These are phyloP conservation scores for Phrynosoma platyrhinos DNA, from an alignment of 2,113 vertebrate genomes.

Conservation along the genomic window DNA sequence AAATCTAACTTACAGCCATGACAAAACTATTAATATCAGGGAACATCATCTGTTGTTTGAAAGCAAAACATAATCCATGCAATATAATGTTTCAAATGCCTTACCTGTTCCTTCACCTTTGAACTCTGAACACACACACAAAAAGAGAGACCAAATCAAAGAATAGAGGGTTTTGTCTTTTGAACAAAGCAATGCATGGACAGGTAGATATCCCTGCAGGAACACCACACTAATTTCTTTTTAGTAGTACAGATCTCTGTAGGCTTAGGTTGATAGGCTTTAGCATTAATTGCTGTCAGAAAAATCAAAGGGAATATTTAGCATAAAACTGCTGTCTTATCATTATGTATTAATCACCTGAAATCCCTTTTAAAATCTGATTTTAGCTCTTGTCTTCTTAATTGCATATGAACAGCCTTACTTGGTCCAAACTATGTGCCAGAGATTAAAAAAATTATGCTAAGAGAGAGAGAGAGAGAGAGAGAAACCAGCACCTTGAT, in stretches of 20 bases:
- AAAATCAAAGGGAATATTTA: constrained; percentile 55
- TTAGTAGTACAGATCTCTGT: constrained; percentile 47
- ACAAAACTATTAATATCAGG: not conserved
- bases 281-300: constrained; percentile 38
- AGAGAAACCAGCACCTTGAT: constrained; percentile 14
- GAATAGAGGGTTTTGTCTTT: not conserved
- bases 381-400: constrained; percentile 41
- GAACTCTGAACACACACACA: constrained; percentile 10
- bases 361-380: constrained; percentile 38
- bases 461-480: not conserved
- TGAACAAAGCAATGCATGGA: fast-evolving
- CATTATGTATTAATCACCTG: constrained; percentile 48
- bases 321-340: constrained; percentile 43
- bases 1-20: no score
- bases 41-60: not conserved
- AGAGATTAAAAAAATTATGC: constrained; percentile 20
- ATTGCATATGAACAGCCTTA: constrained; percentile 46
- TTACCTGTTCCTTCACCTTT: constrained; percentile 56
- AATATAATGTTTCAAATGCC: constrained; percentile 16
- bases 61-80: not conserved
- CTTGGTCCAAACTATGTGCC: not conserved
- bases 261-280: not conserved
- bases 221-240: not conserved
- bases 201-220: constrained; percentile 20
- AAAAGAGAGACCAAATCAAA: not conserved